Percentiles rank a stretch among this genome's conserved stretches.
Conservation (phyloP, 2,888 invertebrate species). For the Drosophila diplacantha region DNA sequence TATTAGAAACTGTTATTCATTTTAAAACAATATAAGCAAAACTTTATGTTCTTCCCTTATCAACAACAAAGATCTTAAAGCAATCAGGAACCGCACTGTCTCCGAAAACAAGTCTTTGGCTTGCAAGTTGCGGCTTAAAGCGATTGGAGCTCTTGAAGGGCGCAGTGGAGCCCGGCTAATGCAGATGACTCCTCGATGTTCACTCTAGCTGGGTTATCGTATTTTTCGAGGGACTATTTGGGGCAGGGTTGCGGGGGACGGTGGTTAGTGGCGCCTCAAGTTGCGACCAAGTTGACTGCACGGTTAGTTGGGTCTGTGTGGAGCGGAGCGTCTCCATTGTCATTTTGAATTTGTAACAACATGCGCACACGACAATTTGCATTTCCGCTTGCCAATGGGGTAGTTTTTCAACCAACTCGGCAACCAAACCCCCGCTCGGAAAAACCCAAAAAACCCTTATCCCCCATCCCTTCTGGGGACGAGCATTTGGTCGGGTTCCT, state of each 20-base stretch:
- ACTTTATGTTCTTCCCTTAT: background rate
- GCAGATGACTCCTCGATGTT: slow-evolving; percentile 36
- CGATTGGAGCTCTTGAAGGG: slow-evolving; percentile 31
- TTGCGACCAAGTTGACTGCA: slow-evolving; percentile 44
- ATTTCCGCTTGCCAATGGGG: slow-evolving; percentile 61
- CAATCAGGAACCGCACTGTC: slow-evolving; percentile 1
- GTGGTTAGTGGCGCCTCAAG: slow-evolving; percentile 35
- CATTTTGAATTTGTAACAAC: slow-evolving; percentile 72
- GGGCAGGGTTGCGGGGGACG: background rate
- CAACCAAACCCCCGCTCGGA: background rate
- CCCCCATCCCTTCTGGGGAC: slow-evolving; percentile 24
- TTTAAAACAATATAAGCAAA: background rate
- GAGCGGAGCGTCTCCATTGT: slow-evolving; percentile 36
- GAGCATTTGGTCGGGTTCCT: slow-evolving; percentile 45
- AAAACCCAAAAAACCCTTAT: slow-evolving; percentile 10
- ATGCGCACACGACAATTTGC: slow-evolving; percentile 70
- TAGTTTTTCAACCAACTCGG: slow-evolving; percentile 33
- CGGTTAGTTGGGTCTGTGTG: slow-evolving; percentile 59
- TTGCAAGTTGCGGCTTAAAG: slow-evolving; percentile 24
- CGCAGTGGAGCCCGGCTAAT: slow-evolving; percentile 25
- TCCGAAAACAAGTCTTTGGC: background rate
- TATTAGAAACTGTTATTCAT: background rate
- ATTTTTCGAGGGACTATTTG: slow-evolving; percentile 11
- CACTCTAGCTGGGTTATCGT: slow-evolving; percentile 26
- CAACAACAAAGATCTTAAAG: background rate